Evolutionary conservation across 2,797 vertebrate species (phyloP), one percentile per base, ranked within the genome.

Genomic region (Muraenolepis orangiensis): DNA sequence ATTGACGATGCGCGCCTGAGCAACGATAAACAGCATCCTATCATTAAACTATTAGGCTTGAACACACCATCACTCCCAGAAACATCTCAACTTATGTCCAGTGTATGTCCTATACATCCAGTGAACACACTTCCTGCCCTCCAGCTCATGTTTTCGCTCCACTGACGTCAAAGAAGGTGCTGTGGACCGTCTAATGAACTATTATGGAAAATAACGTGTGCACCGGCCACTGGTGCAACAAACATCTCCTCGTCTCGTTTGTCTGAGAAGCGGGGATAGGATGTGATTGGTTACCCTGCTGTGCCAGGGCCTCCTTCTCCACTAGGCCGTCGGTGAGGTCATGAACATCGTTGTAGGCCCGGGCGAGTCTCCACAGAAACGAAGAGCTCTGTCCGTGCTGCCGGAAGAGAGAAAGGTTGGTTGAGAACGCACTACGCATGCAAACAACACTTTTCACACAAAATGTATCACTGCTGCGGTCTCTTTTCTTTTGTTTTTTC

Each of bases 351-450:
- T 94, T 94, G 81, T 97, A 95, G 66, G 95, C 95, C 61, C 98
- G 95, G 70, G 84, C 91, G 67, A 99, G 87, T 29, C 98, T 93
- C 97, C 98, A 99, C 51, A 98, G 93, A 86, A 95, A 97, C 20
- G 91, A 80, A 20, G 89, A 92, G 71, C 82, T 91, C 85, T 95
- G 91, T 86, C 88, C 93, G 80, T 95, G 96, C 98, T 99, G 85
- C 31, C 2, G 28, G 46, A 14, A 61, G 32, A 30, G 13, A 72
- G 42, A 76, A 74, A 66, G 42, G 30, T 29, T 57, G 51, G 51
- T 57, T 57, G 8, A 57, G 23, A 57, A 6, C 8, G n/a, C 51
- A 57, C 20, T 7, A 7, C 23, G 46, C 46, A 57, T 57, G 46
- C 20, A n/a, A n/a, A 23, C 51, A 57, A 10, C 51, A 8, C 51